Conservation (phyloP, 1,140 invertebrate species). For the Listronotus bonariensis region DNA sequence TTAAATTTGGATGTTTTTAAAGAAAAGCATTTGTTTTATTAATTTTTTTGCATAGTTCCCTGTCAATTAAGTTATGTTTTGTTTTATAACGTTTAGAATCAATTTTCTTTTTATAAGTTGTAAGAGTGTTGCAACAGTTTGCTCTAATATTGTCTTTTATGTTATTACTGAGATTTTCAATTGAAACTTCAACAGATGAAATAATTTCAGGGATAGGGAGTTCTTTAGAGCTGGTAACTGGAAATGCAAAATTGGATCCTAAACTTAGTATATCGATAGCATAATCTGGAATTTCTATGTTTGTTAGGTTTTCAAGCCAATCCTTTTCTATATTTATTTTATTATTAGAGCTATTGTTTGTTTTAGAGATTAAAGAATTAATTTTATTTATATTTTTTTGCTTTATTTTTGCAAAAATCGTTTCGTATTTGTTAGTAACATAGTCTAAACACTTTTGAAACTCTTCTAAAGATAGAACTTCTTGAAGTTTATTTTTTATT, state of each 20-base stretch:
- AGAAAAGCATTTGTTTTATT: neutral
- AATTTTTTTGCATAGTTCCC: neutral
- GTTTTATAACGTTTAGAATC: neutral
- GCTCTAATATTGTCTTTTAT: neutral
- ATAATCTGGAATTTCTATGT: no score
- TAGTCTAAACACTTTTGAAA: no score
- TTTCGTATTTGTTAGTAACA: no score
- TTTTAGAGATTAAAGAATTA: neutral
- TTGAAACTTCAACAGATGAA: neutral
- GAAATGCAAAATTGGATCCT: neutral
- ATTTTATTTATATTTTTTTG: neutral
- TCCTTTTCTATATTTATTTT: neutral
- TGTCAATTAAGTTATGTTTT: neutral
- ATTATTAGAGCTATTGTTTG: neutral
- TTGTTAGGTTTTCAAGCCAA: no score
- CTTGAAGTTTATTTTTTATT: no score
- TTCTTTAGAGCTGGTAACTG: neutral
- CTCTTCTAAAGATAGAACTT: no score
- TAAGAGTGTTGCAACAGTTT: conserved; percentile 6
- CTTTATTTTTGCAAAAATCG: neutral
- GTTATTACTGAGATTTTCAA: neutral
- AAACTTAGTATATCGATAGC: neutral
- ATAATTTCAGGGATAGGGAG: neutral
- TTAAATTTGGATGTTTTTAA: no score
- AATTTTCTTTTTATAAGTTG: neutral